Evolutionary conservation across 2,888 invertebrate genomes (phyloP).

Genomic region (Morinoia aosen): DNA sequence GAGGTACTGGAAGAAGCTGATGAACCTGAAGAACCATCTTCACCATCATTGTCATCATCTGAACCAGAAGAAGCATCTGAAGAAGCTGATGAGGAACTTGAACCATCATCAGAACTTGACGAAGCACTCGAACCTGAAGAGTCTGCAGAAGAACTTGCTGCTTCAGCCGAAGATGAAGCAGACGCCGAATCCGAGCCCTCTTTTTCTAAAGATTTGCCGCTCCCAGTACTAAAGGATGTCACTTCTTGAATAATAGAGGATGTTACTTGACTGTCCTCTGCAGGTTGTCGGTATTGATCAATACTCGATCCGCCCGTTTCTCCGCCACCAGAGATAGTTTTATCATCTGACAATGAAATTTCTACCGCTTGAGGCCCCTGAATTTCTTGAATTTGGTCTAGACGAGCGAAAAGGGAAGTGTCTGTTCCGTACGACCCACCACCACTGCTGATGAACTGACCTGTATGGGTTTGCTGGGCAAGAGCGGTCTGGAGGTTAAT

Average conservation of each 20-base stretch:
- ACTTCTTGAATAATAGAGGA: background rate
- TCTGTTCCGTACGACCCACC: constrained; percentile 5
- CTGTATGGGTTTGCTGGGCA: background rate
- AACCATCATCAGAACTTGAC: background rate
- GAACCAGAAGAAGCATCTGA: background rate
- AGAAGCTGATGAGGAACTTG: background rate
- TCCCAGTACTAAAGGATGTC: background rate
- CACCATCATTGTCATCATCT: background rate
- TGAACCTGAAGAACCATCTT: background rate
- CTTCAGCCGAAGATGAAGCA: background rate
- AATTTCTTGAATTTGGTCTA: background rate
- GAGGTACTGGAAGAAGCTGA: background rate
- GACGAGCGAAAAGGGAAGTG: background rate
- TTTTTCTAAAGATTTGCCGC: background rate
- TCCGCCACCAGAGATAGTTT: background rate
- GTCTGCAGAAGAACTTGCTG: background rate
- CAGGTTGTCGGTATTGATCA: background rate
- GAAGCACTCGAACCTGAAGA: background rate
- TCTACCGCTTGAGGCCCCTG: background rate
- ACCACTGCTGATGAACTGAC: constrained; percentile 23
- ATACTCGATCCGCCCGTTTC: background rate
- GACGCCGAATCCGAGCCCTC: background rate
- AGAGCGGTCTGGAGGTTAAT: constrained; percentile 46
- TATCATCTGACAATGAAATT: background rate
- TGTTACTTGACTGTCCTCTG: background rate